A percentile compares a stretch with the other conserved stretches of the same genome.
Conservation (phyloP, 2,113 vertebrate species). For the Scalopus aquaticus region DNA sequence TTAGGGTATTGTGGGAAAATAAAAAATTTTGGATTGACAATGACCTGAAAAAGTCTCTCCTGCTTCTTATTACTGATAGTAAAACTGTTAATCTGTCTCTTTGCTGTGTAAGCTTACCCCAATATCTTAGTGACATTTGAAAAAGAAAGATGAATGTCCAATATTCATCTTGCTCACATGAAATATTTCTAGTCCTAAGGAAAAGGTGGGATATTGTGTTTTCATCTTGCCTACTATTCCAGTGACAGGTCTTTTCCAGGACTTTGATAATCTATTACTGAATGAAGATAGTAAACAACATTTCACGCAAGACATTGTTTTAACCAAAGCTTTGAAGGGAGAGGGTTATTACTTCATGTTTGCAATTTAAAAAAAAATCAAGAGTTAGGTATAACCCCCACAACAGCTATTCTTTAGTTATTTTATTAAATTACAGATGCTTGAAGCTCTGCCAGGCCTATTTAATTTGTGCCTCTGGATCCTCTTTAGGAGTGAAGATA, state of each 20-base stretch:
- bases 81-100: not conserved
- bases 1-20: not conserved
- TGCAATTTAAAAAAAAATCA: not conserved
- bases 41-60: not conserved
- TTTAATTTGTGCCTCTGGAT: conserved; percentile 58
- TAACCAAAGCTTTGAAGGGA: conserved; percentile 10
- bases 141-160: not conserved
- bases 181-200: not conserved
- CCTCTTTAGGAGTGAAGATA: not conserved
- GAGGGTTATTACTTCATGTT: not conserved
- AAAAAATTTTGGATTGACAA: not conserved
- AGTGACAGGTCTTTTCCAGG: not conserved
- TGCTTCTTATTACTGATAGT: not conserved
- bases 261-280: not conserved
- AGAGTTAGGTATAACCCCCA: not conserved
- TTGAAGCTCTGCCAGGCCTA: not conserved
- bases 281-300: conserved; percentile 7
- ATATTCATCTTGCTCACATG: not conserved
- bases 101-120: not conserved
- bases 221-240: not conserved
- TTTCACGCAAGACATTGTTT: conserved; percentile 24
- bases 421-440: conserved; percentile 62
- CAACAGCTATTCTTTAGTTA: conserved; percentile 14
- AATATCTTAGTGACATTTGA: not conserved
- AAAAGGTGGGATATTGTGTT: not conserved